Conservation (phyloP, 2,113 vertebrate genomes). For the Myrmecobius fasciatus region DNA sequence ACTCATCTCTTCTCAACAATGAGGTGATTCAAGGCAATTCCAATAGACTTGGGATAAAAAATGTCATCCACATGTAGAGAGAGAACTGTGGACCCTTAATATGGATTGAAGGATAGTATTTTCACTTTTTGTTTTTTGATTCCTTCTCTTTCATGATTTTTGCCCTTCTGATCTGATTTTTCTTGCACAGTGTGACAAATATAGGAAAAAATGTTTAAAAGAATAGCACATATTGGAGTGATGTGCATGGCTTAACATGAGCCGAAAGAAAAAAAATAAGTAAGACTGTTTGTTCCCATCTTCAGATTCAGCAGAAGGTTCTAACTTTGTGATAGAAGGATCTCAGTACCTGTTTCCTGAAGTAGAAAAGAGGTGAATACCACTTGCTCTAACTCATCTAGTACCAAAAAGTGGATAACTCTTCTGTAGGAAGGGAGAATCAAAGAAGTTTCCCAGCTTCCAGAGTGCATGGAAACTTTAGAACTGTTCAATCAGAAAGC, state of each 20-base stretch:
- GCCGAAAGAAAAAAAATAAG: background rate
- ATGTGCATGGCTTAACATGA: background rate
- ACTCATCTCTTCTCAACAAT: too few species aligned
- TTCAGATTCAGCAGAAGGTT: background rate
- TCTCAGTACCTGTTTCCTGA: background rate
- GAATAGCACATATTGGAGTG: background rate
- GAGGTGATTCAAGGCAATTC: too few species aligned
- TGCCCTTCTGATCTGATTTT: too few species aligned
- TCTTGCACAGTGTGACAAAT: too few species aligned
- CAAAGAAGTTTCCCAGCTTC: background rate
- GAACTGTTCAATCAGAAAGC: background rate
- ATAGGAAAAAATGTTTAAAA: too few species aligned
- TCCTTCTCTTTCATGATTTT: too few species aligned
- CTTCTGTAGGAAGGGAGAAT: background rate
- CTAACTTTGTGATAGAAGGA: background rate
- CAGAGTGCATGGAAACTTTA: background rate
- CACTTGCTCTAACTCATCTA: background rate
- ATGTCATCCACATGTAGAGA: too few species aligned
- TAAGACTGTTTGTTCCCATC: background rate
- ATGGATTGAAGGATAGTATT: too few species aligned
- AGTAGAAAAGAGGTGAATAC: background rate
- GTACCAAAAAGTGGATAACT: background rate
- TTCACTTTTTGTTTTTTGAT: too few species aligned
- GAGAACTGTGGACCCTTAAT: too few species aligned
- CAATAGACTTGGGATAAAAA: too few species aligned